Evolutionary conservation across 2,888 invertebrate species (phyloP), one percentile per base, ranked within the genome.

Genomic region (Peribatodes rhomboidaria): DNA sequence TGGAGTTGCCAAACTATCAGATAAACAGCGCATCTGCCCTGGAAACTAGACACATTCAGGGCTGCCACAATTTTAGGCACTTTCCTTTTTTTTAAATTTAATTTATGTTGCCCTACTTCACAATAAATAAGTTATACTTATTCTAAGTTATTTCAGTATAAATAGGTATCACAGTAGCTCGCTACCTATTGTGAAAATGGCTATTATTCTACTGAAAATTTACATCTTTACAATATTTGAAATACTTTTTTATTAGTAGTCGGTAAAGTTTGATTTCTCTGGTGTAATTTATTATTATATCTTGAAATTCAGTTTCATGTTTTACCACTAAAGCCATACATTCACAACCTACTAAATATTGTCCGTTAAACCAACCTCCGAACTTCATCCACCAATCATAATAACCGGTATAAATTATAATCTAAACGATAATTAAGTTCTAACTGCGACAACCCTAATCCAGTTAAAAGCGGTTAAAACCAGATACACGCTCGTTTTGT

Each of bases 401-500:
- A 71, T 70, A 68, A 62, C 55, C 52, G 41, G 60, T 65, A 73
- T 18, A 33, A 27, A n/a, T 46, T 49, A 49, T 49, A 50, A 69
- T 70, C 58, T 47, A 66, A 67, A 60, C 67, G 67, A 69, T 68
- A 69, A 72, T 71, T 62, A 68, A 68, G 67, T 71, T 71, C 79
- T 79, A 74, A 83, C 77, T 72, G 82, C 74, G 81, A 74, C 88
- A 88, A 58, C 90, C 91, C 90, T 92, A 87, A 89, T 88, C 89
- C 83, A 68, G 86, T 84, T 85, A 82, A 85, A 87, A 84, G 84
- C 84, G 68, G 86, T 84, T 85, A 82, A 85, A 87, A 84, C 83
- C 84, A 85, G 88, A 87, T 78, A 80, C 89, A 89, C 78, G 88
- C 82, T 82, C 83, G 89, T 87, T 87, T 75, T 81, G 77, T 82